Percentiles rank a stretch among this genome's conserved stretches.
These are phyloP conservation scores for Rhinogobio ventralis DNA, from an alignment of 2,797 vertebrate species.

Conservation along the genomic window DNA sequence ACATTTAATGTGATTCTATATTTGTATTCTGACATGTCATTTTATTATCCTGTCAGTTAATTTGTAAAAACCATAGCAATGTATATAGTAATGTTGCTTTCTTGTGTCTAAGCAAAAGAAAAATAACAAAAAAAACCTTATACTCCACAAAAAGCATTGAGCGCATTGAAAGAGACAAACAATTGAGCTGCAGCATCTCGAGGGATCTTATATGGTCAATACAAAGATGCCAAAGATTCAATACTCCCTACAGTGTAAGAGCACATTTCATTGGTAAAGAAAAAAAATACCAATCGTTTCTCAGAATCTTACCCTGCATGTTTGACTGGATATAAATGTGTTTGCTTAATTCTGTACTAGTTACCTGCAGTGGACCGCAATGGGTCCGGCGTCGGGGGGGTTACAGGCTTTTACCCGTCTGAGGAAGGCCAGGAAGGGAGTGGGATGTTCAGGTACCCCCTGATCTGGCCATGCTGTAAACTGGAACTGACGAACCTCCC, in stretches of 20 bases:
- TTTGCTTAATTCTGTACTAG: background rate
- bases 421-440: conserved; percentile 95
- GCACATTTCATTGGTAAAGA: background rate
- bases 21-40: background rate
- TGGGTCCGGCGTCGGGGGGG: conserved; percentile 94
- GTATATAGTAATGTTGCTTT: background rate
- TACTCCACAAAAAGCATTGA: background rate
- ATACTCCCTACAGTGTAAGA: background rate
- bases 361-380: conserved; percentile 98
- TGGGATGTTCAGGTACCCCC: conserved; percentile 96
- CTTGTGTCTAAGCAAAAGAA: background rate
- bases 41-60: background rate
- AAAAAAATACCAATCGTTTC: background rate
- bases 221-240: background rate
- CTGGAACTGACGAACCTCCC: conserved; percentile 97
- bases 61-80: background rate
- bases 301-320: conserved; percentile 62
- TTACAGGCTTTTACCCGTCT: conserved; percentile 96
- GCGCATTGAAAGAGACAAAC: background rate
- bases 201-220: conserved; percentile 9
- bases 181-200: background rate
- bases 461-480: conserved; percentile 99
- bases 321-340: conserved; percentile 1
- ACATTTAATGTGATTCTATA: background rate
- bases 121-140: background rate